phyloP scores from a whole-genome alignment of 2,113 vertebrate genomes.

The Spea bombifrons region DNA sequence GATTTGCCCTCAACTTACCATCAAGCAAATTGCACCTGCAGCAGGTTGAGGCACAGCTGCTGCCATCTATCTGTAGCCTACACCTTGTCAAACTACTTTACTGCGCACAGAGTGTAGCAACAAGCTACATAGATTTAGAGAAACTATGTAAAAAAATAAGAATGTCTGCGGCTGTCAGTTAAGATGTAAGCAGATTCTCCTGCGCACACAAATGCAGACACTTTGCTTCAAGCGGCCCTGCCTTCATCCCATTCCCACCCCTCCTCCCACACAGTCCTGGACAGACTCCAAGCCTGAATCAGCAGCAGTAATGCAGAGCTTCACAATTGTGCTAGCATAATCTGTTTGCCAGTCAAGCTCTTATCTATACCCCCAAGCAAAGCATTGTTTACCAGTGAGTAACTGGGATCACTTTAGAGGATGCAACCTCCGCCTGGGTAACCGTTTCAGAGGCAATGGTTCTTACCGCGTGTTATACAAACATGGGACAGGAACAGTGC shows the following conservation, averaged over 20 bases:
- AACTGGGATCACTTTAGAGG: conserved; percentile 57
- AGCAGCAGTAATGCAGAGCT: conserved; percentile 76
- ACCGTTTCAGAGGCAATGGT: not conserved
- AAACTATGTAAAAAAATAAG: conserved; percentile 35
- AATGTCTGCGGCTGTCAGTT: conserved; percentile 56
- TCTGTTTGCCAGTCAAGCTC: conserved; percentile 60
- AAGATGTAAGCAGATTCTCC: conserved; percentile 17
- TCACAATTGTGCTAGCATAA: conserved; percentile 68
- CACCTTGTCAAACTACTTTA: conserved; percentile 52
- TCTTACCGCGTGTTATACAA: no score
- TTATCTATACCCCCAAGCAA: conserved; percentile 54
- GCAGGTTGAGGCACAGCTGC: conserved; percentile 62
- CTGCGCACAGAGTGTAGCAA: conserved; percentile 42
- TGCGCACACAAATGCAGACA: conserved; percentile 54
- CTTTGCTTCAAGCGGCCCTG: conserved; percentile 65
- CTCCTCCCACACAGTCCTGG: conserved; percentile 70
- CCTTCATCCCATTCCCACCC: conserved; percentile 69
- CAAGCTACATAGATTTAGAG: conserved; percentile 44
- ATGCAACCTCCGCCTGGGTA: not conserved
- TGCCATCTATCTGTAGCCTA: conserved; percentile 73
- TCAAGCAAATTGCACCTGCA: not conserved
- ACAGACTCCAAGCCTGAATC: conserved; percentile 78
- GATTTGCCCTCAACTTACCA: not conserved
- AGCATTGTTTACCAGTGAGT: conserved; percentile 62
- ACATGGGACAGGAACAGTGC: no score